Base-by-base conservation (phyloP, 2,797 vertebrate genomes). In the Danionella dracula region DNA sequence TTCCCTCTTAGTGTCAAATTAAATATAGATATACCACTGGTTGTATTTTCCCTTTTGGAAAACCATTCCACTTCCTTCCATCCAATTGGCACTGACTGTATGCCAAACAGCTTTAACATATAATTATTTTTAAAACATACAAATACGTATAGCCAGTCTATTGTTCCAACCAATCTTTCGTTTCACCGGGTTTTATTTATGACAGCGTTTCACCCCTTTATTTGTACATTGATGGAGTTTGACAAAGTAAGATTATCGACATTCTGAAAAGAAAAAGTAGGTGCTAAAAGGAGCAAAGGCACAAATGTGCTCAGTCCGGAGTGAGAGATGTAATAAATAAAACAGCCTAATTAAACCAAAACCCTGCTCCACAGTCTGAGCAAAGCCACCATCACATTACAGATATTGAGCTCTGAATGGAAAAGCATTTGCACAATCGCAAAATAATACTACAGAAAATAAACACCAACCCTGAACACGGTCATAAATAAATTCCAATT, bases 251-350 rank as follows among this genome's bases (percentile, higher is more conserved):
- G 34, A 53, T 46, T 60, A 19, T 38, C 17, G 53, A 17, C 12
- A 13, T 59, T 35, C 34, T 31, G 59, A 42, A 19, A 49, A 17
- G 63, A 40, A 51, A 21, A 2, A 4, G 8, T 16, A 41, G 16
- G 17, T 21, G 46, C 13, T 16, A 68, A 54, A 27, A 51, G 56
- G n/a, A 66, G 16, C 63, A 71, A 78, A 75, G 71, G 51, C 70
- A 75, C 50, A n/a, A 32, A 2, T 2, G 41, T 73, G 60, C 70
- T 42, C 62, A 59, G 60, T 71, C 71, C 59, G 67, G 64, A 62
- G 70, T 62, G 42, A 68, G 49, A 71, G 55, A 66, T 49, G 34
- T 44, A 68, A 71, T 70, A 72, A 70, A 74, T 70, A 60, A 68
- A 65, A 37, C 27, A 6, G 13, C 32, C 31, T 66, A 45, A 27